These are phyloP conservation scores for Phenganax stokvisi DNA, from an alignment of 92 coral and sea anemone genomes.

Conservation along the genomic window DNA sequence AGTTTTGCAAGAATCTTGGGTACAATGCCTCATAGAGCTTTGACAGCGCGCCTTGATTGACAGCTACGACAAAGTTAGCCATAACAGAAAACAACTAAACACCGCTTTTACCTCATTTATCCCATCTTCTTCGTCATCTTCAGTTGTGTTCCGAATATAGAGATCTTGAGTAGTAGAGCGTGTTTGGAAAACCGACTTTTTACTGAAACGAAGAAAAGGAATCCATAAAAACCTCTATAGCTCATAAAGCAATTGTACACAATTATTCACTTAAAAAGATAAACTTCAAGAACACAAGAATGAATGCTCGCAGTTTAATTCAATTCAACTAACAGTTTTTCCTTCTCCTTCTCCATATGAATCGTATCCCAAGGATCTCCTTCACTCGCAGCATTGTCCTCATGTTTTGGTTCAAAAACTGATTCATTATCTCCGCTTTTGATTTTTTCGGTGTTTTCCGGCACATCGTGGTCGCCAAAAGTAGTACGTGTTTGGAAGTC, in stretches of 20 bases:
- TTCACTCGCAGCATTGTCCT: constrained; percentile 8
- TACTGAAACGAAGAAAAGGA: background rate
- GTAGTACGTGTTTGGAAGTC: background rate
- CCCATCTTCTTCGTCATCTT: background rate
- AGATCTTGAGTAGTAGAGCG: background rate
- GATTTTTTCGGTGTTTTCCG: background rate
- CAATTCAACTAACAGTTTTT: constrained; percentile 7
- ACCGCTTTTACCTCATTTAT: constrained; percentile 1
- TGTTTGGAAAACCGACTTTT: background rate
- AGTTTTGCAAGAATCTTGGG: too few relatives aligned
- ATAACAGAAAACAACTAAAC: too few relatives aligned
- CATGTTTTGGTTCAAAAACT: constrained; percentile 13
- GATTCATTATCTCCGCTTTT: background rate
- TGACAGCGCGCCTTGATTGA: too few relatives aligned
- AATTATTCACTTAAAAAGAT: too few relatives aligned
- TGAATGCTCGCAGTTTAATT: background rate
- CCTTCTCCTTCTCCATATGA: constrained; percentile 21
- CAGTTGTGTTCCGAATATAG: background rate
- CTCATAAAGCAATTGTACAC: background rate
- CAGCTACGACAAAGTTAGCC: too few relatives aligned
- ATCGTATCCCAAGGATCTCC: constrained; percentile 37
- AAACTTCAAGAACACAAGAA: background rate
- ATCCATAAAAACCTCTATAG: background rate
- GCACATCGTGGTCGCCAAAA: background rate
- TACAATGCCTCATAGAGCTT: too few relatives aligned